Base-by-base conservation (phyloP, 2,113 vertebrate species). In the Perccottus glenii region DNA sequence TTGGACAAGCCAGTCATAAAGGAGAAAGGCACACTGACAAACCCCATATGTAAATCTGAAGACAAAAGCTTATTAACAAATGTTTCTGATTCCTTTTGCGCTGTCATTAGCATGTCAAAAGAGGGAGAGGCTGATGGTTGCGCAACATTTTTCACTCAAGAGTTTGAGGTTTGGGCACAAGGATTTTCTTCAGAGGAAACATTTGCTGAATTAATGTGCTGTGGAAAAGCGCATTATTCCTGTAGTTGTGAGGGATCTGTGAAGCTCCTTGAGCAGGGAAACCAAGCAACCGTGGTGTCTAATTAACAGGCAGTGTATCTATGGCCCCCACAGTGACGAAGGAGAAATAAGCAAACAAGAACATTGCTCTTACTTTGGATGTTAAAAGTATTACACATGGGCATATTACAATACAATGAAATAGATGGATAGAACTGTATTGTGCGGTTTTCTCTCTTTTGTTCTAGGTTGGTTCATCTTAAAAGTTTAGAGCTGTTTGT, bases 51-150 rank as follows among this genome's bases (percentile, higher is more conserved):
- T 51, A 44, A 76, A 65, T 81, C 60, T 81, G 69, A 74, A 11
- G 65, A 70, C 79, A 66, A 77, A 85, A 82, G 84, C 88, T 83
- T 85, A 88, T 89, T 85, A 85, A 71, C 52, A 63, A 55, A 64
- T 60, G 63, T 83, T 78, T 80, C 64, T 65, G 78, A 80, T 80
- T 86, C 71, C 46, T 72, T 55, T 62, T 43, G 33, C 19, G 3
- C 65, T 33, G 49, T 77, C 75, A 82, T 89, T 90, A 86, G 64
- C 76, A 83, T 85, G 77, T 82, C 80, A 89, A 71, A 79, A 38
- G 75, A 80, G 70, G 1, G 58, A 27, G 61, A 75, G 63, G 68
- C 63, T 53, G 55, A 58, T 9, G n/a, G 40, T 48, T 12, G 5
- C 46, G 53, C 72, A 73, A 63, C 70, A 70, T 77, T 84, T 81